These are phyloP conservation scores for Cheilinus undulatus DNA, from an alignment of 2,113 vertebrate genomes.

Conservation along the genomic window DNA sequence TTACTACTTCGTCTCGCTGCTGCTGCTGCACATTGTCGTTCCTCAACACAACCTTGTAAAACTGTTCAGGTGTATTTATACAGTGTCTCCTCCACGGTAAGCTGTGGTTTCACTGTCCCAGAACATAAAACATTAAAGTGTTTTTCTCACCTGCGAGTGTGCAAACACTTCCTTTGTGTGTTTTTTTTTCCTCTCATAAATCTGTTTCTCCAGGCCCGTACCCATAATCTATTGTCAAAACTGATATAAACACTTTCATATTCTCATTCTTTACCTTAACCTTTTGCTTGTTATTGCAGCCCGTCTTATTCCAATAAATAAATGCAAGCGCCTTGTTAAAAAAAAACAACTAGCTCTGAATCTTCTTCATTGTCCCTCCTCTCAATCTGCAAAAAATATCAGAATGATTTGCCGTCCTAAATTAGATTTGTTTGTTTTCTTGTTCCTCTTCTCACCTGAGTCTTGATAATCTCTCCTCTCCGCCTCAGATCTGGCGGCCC, in stretches of 20 bases:
- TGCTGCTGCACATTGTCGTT: slow-evolving; percentile 47
- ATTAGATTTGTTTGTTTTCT: slow-evolving; percentile 68
- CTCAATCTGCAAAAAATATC: slow-evolving; percentile 34
- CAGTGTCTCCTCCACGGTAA: slow-evolving; percentile 43
- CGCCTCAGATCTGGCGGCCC: slow-evolving; percentile 53
- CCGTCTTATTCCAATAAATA: slow-evolving; percentile 32
- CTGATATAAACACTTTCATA: slow-evolving; percentile 20
- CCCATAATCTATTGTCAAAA: slow-evolving; percentile 44
- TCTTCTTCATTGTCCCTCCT: slow-evolving; percentile 16
- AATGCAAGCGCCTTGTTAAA: slow-evolving; percentile 10
- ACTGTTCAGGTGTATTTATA: slow-evolving; percentile 69
- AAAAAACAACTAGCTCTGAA: not conserved
- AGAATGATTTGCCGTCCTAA: slow-evolving; percentile 45
- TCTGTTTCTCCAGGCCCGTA: slow-evolving; percentile 27
- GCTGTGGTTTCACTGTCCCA: slow-evolving; percentile 35
- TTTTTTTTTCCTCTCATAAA: slow-evolving; percentile 32
- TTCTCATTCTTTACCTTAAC: slow-evolving; percentile 41
- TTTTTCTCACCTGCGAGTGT: slow-evolving; percentile 61
- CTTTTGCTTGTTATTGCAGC: slow-evolving; percentile 16
- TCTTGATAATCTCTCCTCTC: slow-evolving; percentile 56
- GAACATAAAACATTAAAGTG: slow-evolving; percentile 71
- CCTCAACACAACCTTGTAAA: slow-evolving; percentile 62
- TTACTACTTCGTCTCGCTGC: slow-evolving; percentile 45
- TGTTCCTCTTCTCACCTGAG: slow-evolving; percentile 73
- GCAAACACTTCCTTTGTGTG: slow-evolving; percentile 33